Base-by-base conservation (phyloP, 2,888 invertebrate species). In the Meghimatium bilineatum region DNA sequence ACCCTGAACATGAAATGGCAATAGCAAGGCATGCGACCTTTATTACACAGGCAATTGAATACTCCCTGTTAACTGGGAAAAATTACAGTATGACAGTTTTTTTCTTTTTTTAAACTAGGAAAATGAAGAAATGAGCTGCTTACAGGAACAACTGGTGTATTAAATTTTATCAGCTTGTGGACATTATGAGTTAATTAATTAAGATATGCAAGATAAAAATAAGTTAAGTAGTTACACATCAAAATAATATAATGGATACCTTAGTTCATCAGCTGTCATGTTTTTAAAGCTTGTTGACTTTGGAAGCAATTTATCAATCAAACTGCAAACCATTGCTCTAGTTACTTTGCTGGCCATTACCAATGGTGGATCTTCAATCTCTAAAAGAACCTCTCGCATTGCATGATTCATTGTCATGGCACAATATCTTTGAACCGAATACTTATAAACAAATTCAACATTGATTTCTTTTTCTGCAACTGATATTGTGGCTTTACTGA, bases 261-360 rank as follows among this genome's bases (percentile, higher is more conserved):
- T 84, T 17, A 84, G 71, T 44, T 84, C 84, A 80, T 80, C 84
- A 60, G 67, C 80, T 60, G 84, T 67, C 80, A 84, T 80, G 34
- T 84, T 77, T 38, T 69, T 75, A 17, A 84, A 80, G 71, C 67
- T 74, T 56, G 56, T 71, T 17, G 36, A 2, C 60, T 76, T 84
- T 44, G 84, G 84, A 10, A 69, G 20, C 69, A 79, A 69, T 10
- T 36, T 38, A 29, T 80, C 71, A 3, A 84, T 32, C 60, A 80
- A 36, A 23, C 34, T 76, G 26, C 76, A 67, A n/a, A 71, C 29
- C 80, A 80, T 80, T 26, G 84, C 84, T 26, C 80, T 44, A 8
- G 38, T 75, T 10, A 80, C 74, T 52, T 84, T 80, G 44, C 69
- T 66, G 52, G 84, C 78, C 60, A 84, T 14, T 69, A 80, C 84